Evolutionary conservation across 2,797 vertebrate genomes (phyloP).

Genomic region (Etheostoma perlongum): DNA sequence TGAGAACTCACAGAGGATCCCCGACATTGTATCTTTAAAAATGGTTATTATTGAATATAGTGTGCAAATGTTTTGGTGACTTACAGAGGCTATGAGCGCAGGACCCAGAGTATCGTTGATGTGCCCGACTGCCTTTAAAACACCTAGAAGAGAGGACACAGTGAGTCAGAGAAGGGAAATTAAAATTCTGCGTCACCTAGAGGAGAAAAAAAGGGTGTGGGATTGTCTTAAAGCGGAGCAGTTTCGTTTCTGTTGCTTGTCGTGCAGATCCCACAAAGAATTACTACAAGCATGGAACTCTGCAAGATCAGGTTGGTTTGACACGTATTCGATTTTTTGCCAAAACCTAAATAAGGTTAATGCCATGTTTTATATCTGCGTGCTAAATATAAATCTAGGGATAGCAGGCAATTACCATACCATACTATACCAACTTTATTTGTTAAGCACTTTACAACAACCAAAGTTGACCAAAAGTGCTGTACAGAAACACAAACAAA

Average conservation of each 20-base stretch:
- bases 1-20: no score
- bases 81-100: conserved; percentile 91
- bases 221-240: neutral
- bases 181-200: neutral
- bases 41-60: no score
- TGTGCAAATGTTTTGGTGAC: conserved; percentile 48
- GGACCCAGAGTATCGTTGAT: conserved; percentile 93
- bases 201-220: neutral
- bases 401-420: no score
- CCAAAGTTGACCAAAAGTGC: no score
- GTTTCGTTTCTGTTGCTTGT: neutral
- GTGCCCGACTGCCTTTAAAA: conserved; percentile 94
- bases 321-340: neutral
- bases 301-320: neutral
- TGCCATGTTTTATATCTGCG: neutral
- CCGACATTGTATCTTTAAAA: neutral
- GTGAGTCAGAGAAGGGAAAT: neutral
- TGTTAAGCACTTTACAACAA: no score
- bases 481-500: no score
- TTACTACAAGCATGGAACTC: neutral
- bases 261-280: neutral
- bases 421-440: no score
- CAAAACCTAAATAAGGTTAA: neutral
- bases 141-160: conserved; percentile 78
- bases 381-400: neutral